Base-by-base conservation (phyloP, 2,888 invertebrate genomes). In the Disparrhopalites patrizii region DNA sequence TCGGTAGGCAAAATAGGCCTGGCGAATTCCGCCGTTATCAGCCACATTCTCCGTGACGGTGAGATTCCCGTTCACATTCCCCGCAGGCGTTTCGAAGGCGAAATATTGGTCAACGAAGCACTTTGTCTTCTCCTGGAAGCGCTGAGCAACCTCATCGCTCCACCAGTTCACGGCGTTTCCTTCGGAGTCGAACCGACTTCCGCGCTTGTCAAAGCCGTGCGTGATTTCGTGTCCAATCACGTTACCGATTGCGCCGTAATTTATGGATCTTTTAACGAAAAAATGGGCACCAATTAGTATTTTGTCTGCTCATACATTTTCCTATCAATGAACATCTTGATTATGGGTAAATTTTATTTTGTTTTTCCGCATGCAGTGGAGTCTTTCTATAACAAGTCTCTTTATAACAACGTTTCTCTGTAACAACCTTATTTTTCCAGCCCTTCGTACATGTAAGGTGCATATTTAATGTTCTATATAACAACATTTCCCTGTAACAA, bases 1-100 rank as follows among this genome's bases (percentile, higher is more conserved):
- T 72, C 87, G 83, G 79, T 93, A 94, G 1, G 93, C 91, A 76
- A 82, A 79, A 75, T 87, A 96, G 0, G 95, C 90, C 79, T 95
- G 92, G 77, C 95, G 93, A 61, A 97, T 85, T 0, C 96, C 96
- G 0, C 96, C 96, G 78, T 96, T 96, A 78, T 97, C 97, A 0
- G 96, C 96, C 76, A 97, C 96, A 77, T 97, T 96, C 80, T 96
- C 96, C 60, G 91, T 90, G 77, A 90, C 89, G 0, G 95, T 95
- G 5, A 68, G 30, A 20, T 62, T 55, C n/a, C 57, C 57, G 28
- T 57, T 57, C 40, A 38, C 36, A 38, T 31, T 31, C 13, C 56
- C 56, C 4, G 38, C 38, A 10, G 20, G 20, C 2, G 61, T 61
- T n/a, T 51, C 25, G 18, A 51, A 61, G 15, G 8, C 10, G n/a